Base-by-base conservation (phyloP, 1,140 invertebrate genomes). In the Macrobrachium nipponense region DNA sequence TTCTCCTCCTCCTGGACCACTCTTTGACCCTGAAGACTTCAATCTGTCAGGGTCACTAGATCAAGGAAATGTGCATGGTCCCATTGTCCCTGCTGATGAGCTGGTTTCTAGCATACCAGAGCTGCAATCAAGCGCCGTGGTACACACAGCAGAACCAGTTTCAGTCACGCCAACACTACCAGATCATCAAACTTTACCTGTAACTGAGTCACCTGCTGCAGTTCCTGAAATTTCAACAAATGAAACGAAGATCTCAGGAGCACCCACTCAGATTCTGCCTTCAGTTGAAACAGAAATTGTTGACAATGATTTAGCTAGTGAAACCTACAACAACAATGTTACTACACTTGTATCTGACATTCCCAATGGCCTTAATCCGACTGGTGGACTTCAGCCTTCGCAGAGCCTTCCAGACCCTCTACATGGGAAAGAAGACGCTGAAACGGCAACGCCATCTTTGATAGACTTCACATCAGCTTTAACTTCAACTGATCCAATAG, bases 31-130 rank as follows among this genome's bases (percentile, higher is more conserved):
- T 43, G 60, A 86, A 61, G 68, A 80, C 44, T 18, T 86, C 12
- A 62, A n/a, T 23, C 2, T 17, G 17, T 23, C 66, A 36, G 17
- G 2, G 14, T 86, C 60, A 51, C 43, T 23, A 12, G 20, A 27
- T 36, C 59, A 76, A n/a, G 61, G 59, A 11, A 64, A 64, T 78
- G 12, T 58, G 62, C 59, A 8, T 80, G 68, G 80, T 17, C n/a
- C 68, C 20, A 64, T 51, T 70, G 36, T 15, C 43, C 64, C 20
- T 5, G 61, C 70, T 12, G 66, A 62, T 43, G 84, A 86, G 17
- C 77, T 86, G 7, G 58, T 77, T 3, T 86, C 84, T 5, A 80
- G 84, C 36, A 80, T 86, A 68, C 70, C 84, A 60, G 84, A 80
- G 17, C 70, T 86, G 60, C 84, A 86, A 18, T 86, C 84, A 59